Percentiles rank a stretch among this genome's conserved stretches.
These are phyloP conservation scores for Spodoptera frugiperda DNA, from an alignment of 1,140 invertebrate genomes.

Conservation along the genomic window DNA sequence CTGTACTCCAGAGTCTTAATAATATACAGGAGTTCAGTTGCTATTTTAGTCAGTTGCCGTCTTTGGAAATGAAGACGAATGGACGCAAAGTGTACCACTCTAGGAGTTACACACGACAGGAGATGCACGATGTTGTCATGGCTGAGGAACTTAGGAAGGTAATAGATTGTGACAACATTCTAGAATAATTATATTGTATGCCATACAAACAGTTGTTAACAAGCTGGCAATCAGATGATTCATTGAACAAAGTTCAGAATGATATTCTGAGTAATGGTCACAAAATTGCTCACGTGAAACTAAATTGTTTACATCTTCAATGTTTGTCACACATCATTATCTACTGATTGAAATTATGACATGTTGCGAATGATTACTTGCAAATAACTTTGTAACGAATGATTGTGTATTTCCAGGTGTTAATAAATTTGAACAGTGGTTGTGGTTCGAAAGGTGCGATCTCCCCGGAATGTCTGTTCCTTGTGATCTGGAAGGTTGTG, in stretches of 20 bases:
- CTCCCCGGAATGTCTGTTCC: conserved; percentile 93
- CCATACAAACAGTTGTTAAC: neutral
- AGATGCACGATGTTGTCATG: conserved; percentile 89
- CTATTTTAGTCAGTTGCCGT: conserved; percentile 93
- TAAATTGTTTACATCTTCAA: too few relatives aligned
- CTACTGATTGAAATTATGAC: too few relatives aligned
- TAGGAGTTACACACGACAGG: conserved; percentile 87
- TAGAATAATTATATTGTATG: neutral
- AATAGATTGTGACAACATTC: neutral
- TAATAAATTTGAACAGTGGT: conserved; percentile 90
- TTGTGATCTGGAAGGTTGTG: conserved; percentile 95
- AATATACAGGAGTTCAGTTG: conserved; percentile 95
- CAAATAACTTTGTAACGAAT: neutral
- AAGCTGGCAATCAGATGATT: neutral
- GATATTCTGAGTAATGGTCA: neutral
- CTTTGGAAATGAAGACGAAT: conserved; percentile 89
- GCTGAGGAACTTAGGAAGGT: conserved; percentile 93
- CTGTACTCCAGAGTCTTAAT: conserved; percentile 94
- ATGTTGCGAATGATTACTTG: too few relatives aligned
- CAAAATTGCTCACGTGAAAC: neutral
- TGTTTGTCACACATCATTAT: neutral
- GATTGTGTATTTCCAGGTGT: conserved; percentile 78
- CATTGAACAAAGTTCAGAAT: neutral
- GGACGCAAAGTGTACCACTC: conserved; percentile 88
- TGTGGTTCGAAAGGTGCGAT: conserved; percentile 91